Percentiles rank a stretch among this genome's conserved stretches.
Evolutionary conservation across 2,113 vertebrate genomes (phyloP).

Genomic region (Phyllostomus hastatus): DNA sequence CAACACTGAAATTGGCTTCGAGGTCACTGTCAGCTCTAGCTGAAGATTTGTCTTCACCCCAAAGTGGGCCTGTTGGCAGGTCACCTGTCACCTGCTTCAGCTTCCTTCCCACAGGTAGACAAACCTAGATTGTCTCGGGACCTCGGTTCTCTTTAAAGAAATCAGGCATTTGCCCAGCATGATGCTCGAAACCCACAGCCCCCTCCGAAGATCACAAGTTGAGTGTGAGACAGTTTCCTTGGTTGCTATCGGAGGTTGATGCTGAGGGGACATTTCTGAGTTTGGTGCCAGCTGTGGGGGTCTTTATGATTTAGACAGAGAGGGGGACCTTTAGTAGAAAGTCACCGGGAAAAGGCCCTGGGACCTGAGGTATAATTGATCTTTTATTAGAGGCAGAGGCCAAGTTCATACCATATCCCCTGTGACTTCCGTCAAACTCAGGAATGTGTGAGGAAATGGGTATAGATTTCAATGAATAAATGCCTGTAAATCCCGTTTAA

Average conservation of each 20-base stretch:
- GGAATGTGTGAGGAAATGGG: not conserved
- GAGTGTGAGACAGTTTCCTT: not conserved
- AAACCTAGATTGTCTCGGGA: not conserved
- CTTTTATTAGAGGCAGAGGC: constrained; percentile 22
- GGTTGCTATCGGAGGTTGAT: not conserved
- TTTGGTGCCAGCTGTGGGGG: not conserved
- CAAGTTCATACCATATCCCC: not conserved
- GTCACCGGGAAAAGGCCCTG: not conserved
- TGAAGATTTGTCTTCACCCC: not conserved
- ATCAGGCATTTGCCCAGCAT: not conserved
- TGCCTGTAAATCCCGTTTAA: not conserved
- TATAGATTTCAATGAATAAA: not conserved
- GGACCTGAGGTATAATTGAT: not conserved
- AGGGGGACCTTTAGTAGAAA: not conserved
- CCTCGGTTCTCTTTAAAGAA: not conserved
- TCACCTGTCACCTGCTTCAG: not conserved
- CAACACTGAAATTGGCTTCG: not conserved
- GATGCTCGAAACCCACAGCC: not conserved
- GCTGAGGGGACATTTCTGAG: not conserved
- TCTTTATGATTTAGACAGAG: not conserved
- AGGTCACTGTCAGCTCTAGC: not conserved
- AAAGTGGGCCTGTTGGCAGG: not conserved
- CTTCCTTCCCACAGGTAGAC: not conserved
- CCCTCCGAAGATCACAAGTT: not conserved
- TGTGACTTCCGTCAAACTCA: constrained; percentile 8